Percentiles rank a stretch among this genome's conserved stretches.
These are phyloP conservation scores for Progne subis DNA, from an alignment of 2,113 vertebrate species.

Conservation along the genomic window DNA sequence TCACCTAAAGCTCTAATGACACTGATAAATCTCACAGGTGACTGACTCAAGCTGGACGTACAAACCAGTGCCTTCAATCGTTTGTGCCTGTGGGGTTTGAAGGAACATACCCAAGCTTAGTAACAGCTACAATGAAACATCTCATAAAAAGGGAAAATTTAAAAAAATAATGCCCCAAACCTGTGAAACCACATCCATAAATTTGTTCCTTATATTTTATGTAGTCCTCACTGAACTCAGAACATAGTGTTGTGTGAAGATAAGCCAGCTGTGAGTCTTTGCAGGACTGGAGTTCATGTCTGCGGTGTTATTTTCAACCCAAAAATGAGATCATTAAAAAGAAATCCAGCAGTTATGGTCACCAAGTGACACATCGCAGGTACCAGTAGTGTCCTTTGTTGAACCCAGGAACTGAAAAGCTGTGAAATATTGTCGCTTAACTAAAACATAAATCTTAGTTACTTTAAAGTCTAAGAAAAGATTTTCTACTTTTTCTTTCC, in stretches of 20 bases:
- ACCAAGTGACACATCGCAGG: not conserved
- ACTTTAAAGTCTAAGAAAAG: not conserved
- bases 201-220: not conserved
- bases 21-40: not conserved
- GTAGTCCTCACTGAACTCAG: not conserved
- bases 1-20: not conserved
- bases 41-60: not conserved
- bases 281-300: not conserved
- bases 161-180: not conserved
- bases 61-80: not conserved
- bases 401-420: not conserved
- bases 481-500: not conserved
- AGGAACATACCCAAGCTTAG: not conserved
- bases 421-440: not conserved
- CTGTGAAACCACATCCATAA: not conserved
- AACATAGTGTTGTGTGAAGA: not conserved
- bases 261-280: not conserved
- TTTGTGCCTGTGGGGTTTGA: not conserved
- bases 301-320: not conserved
- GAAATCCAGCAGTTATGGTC: not conserved
- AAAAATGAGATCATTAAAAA: not conserved
- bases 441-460: not conserved
- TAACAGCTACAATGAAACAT: not conserved
- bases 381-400: not conserved
- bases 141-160: not conserved